A percentile compares a stretch with the other conserved stretches of the same genome.
phyloP scores from a whole-genome alignment of 2,888 invertebrate genomes.

The Sarcophaga carnaria region DNA sequence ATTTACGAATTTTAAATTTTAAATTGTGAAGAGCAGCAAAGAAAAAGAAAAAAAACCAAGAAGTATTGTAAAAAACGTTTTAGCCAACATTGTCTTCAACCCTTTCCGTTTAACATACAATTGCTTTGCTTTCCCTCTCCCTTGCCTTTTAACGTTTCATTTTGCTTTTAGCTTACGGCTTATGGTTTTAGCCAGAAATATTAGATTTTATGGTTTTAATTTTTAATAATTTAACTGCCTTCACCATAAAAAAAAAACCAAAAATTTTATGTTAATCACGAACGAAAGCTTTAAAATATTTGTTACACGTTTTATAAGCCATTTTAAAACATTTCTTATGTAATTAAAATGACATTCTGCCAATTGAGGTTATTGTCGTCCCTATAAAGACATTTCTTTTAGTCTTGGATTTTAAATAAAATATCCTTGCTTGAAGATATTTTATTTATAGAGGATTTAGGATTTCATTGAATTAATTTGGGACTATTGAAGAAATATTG shows the following conservation, averaged over 20 bases:
- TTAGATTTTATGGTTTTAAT: constrained; percentile 78
- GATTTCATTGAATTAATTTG: too few species aligned
- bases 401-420: background rate
- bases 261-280: constrained; percentile 66
- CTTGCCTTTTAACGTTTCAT: background rate
- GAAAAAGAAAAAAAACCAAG: too few species aligned
- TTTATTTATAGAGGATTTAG: too few species aligned
- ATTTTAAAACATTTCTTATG: constrained; percentile 21
- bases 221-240: constrained; percentile 77
- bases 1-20: constrained; percentile 59
- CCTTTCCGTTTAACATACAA: constrained; percentile 13
- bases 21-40: background rate
- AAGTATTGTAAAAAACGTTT: background rate
- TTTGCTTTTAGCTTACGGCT: constrained; percentile 44
- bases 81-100: constrained; percentile 30
- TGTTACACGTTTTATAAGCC: constrained; percentile 64
- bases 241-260: background rate
- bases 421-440: too few species aligned
- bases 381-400: background rate
- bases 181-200: constrained; percentile 71
- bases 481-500: too few species aligned
- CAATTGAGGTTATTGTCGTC: constrained; percentile 22
- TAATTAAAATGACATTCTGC: constrained; percentile 51
- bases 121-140: background rate
- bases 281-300: constrained; percentile 64